phyloP scores from a whole-genome alignment of 2,888 invertebrate species.

The Tricholauxania praeusta region DNA sequence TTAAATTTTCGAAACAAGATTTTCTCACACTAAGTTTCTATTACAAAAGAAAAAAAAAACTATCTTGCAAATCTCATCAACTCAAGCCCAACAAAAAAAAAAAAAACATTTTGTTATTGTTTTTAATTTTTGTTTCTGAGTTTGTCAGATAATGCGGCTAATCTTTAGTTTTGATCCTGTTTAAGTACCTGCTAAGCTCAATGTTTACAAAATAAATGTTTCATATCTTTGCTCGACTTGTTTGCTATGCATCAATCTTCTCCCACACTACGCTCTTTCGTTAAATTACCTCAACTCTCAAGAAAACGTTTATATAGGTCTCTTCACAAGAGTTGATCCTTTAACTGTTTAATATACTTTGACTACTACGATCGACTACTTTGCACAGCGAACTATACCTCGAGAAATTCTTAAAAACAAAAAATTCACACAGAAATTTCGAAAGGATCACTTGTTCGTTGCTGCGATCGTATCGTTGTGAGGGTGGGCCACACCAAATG shows the following conservation, averaged over 20 bases:
- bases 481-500: conserved; percentile 30
- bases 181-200: conserved; percentile 24
- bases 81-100: not conserved
- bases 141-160: conserved; percentile 29
- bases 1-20: not conserved
- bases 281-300: not conserved
- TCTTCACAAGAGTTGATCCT: too few species aligned
- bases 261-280: not conserved
- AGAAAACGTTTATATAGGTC: not conserved
- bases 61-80: conserved; percentile 9
- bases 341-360: too few species aligned
- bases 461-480: conserved; percentile 19
- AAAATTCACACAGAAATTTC: too few species aligned
- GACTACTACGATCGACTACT: too few species aligned
- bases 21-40: conserved; percentile 1
- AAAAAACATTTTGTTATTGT: too few species aligned
- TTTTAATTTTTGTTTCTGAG: not conserved
- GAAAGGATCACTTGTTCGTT: conserved; percentile 13
- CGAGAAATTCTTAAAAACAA: too few species aligned
- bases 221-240: not conserved
- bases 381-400: too few species aligned
- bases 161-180: conserved; percentile 21
- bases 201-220: conserved; percentile 22
- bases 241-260: not conserved
- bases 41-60: too few species aligned